Base-by-base conservation (phyloP, 2,113 vertebrate species). In the Aptenodytes forsteri region DNA sequence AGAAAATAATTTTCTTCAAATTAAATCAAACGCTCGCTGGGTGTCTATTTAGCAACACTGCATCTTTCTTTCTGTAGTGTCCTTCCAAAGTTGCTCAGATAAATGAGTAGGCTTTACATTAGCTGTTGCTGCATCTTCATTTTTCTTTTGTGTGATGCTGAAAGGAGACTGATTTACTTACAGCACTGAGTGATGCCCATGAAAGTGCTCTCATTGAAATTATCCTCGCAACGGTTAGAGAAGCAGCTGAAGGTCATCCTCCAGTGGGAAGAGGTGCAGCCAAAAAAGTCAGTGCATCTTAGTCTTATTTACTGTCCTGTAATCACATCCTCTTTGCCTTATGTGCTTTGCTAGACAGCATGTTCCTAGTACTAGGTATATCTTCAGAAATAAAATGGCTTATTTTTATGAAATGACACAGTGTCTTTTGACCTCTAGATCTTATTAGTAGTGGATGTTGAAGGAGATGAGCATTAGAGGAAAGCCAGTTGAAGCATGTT, bases 171-270 rank as follows among this genome's bases (percentile, higher is more conserved):
- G 64, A 64, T 98, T 97, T 96, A 32, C 20, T 96, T 98, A 64
- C 67, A 99, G 99, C 94, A 78, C 93, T 99, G 70, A 98, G 96
- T 2, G 86, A 84, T 76, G 96, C 94, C 73, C 98, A 99, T 70
- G 95, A 99, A 92, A 96, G 69, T 1, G 93, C 98, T 54, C 98
- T 99, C 10, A 98, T 99, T 3, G 99, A 99, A 98, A 97, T 99
- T 55, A 95, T 99, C 79, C 92, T 99, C 1, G 98, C 98, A 7
- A 98, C 99, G 1, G 98, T 99, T 42, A 98, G 98, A 96, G 99
- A 99, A 98, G 98, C 99, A 52, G 98, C 98, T 54, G 98, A 99
- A 94, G 99, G 99, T 30, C 98, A 98, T 49, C 98, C 97, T 50
- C 98, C 99, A 84, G 98, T 98, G 20, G 99, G 99, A 64, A 98